Percentiles rank a stretch among this genome's conserved stretches.
These are phyloP conservation scores for Notodonta dromedarius DNA, from an alignment of 2,888 invertebrate genomes.

Conservation along the genomic window DNA sequence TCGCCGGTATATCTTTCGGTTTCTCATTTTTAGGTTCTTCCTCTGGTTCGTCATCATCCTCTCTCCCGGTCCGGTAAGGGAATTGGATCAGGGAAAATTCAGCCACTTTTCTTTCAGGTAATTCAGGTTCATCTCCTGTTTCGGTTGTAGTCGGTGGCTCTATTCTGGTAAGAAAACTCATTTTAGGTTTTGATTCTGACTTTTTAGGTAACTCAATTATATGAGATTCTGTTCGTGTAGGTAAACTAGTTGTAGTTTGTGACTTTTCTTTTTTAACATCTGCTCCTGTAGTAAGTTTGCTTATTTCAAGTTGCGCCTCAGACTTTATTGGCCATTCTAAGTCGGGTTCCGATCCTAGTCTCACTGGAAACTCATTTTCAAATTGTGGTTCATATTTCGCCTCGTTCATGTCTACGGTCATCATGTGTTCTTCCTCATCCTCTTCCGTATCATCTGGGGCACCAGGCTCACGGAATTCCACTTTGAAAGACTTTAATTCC, in stretches of 20 bases:
- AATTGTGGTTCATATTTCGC: conserved; percentile 8
- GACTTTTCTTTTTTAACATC: neutral
- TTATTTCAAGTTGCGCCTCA: neutral
- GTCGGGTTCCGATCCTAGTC: neutral
- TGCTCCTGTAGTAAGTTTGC: neutral
- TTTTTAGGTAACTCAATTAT: neutral
- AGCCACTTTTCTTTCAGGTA: neutral
- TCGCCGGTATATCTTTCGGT: neutral
- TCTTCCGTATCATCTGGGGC: conserved; percentile 13
- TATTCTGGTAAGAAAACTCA: conserved; percentile 1
- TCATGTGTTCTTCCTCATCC: conserved; percentile 27
- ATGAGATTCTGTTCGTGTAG: neutral
- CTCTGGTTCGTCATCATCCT: neutral
- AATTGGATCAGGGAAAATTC: neutral
- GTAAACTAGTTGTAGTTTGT: neutral
- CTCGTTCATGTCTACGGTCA: conserved; percentile 29
- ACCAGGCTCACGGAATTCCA: neutral
- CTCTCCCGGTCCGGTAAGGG: neutral
- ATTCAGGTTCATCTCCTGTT: conserved; percentile 6
- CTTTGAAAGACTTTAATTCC: conserved; percentile 7
- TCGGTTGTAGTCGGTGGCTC: neutral
- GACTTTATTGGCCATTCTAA: neutral
- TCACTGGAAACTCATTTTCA: neutral
- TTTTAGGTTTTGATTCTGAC: neutral
- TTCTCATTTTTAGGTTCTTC: neutral